Base-by-base conservation (phyloP, 2,797 vertebrate species). In the Sebastes taczanowskii region DNA sequence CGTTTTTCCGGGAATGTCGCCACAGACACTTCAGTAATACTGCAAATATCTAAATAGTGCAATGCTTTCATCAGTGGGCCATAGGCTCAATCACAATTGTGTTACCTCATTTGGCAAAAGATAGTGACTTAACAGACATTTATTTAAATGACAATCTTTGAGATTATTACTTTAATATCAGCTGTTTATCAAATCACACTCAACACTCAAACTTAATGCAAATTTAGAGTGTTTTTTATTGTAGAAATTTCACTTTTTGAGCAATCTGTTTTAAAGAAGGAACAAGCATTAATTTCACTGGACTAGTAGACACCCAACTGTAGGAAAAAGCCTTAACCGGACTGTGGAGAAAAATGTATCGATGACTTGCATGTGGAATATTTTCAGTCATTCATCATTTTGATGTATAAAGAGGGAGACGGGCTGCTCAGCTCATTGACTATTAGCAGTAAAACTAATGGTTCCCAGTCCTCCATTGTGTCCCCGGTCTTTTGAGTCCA, bases 361-460 rank as follows among this genome's bases (percentile, higher is more conserved):
- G 82, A 87, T 82, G 82, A 82, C 78, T 85, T 76, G 53, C 71
- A 81, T 86, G 59, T 88, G 88, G 84, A 89, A 80, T 84, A 78
- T 72, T 82, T 76, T 79, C 42, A 52, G 29, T 61, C 65, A 80
- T 88, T 87, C 73, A 78, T 91, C 82, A 77, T 86, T 67, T 83
- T 83, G 62, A 68, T 76, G 73, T 66, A 67, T 34, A 81, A 65
- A 78, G 29, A 77, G 68, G 62, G 60, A 83, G 56, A 35, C 49
- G 4, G 64, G 62, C 81, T 87, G 80, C 78, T 85, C 85, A 66
- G 70, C 85, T 89, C 86, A 83, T 88, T 88, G 81, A 89, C 63
- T 59, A 30, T 84, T 58, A 68, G 80, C 83, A 81, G 75, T 88
- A 80, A 84, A 90, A 88, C 30, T 34, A 86, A 90, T 85, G 74